These are phyloP conservation scores for Tragelaphus strepsiceros DNA, from an alignment of 2,113 vertebrate genomes.

Conservation along the genomic window DNA sequence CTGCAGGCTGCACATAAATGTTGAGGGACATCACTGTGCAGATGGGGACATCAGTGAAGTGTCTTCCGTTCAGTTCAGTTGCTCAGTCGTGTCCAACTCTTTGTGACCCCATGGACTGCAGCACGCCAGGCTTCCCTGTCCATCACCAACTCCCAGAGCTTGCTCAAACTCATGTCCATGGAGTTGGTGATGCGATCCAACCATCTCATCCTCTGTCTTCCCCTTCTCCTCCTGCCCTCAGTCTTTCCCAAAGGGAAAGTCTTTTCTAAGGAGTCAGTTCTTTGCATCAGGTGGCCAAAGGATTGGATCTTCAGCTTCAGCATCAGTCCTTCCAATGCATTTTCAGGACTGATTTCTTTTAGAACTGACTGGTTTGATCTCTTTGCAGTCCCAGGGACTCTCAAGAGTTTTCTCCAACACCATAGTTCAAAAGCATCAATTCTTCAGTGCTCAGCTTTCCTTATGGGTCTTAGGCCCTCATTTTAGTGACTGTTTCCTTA, in stretches of 20 bases:
- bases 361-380: not conserved
- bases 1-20: no score
- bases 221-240: not conserved
- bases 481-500: not conserved
- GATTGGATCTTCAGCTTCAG: not conserved
- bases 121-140: not conserved
- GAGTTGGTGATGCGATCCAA: not conserved
- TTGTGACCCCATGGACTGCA: not conserved
- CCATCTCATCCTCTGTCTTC: not conserved
- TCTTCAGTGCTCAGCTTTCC: not conserved
- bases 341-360: not conserved
- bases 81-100: not conserved
- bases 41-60: not conserved
- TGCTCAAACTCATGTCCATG: not conserved
- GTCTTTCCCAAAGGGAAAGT: not conserved
- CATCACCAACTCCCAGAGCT: not conserved
- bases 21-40: not conserved
- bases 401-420: not conserved
- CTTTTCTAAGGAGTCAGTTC: not conserved
- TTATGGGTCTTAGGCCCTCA: not conserved
- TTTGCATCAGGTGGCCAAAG: not conserved
- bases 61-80: not conserved
- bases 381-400: not conserved
- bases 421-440: not conserved
- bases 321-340: not conserved